Evolutionary conservation across 2,113 vertebrate species (phyloP).

Genomic region (Macquaria australasica): DNA sequence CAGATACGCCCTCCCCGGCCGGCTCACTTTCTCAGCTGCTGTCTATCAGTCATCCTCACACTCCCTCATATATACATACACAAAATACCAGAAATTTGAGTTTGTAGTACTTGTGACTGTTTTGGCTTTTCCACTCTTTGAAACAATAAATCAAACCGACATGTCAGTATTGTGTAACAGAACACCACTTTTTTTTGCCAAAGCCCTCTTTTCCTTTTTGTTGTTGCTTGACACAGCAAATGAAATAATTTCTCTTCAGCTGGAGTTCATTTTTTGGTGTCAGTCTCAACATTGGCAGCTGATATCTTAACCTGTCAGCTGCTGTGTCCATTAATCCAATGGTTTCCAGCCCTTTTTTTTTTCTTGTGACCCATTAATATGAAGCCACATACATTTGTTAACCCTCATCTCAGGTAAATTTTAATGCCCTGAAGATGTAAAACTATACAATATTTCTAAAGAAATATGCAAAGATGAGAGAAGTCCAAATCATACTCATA

Average conservation of each 20-base stretch:
- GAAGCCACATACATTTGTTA: background rate
- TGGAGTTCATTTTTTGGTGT: background rate
- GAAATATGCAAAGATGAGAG: background rate
- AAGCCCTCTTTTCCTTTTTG: background rate
- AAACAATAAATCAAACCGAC: slow-evolving; percentile 10
- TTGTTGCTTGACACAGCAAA: background rate
- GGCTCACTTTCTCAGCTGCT: slow-evolving; percentile 64
- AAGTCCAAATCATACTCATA: background rate
- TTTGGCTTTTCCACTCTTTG: background rate
- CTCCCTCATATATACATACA: background rate
- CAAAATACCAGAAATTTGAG: background rate
- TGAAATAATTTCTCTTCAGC: slow-evolving; percentile 5
- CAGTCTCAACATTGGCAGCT: background rate
- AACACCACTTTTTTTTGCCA: background rate
- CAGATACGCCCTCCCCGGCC: slow-evolving; percentile 23
- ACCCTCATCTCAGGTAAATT: background rate
- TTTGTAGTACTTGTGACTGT: background rate
- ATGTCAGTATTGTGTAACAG: background rate
- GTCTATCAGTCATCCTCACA: slow-evolving; percentile 30
- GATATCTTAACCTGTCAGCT: slow-evolving; percentile 24
- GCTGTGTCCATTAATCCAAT: background rate
- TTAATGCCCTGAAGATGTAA: background rate
- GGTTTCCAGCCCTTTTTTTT: background rate
- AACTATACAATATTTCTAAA: background rate
- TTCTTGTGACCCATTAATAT: too few relatives aligned